Evolutionary conservation across 2,113 vertebrate species (phyloP).

Genomic region (Catharus fuscescens): DNA sequence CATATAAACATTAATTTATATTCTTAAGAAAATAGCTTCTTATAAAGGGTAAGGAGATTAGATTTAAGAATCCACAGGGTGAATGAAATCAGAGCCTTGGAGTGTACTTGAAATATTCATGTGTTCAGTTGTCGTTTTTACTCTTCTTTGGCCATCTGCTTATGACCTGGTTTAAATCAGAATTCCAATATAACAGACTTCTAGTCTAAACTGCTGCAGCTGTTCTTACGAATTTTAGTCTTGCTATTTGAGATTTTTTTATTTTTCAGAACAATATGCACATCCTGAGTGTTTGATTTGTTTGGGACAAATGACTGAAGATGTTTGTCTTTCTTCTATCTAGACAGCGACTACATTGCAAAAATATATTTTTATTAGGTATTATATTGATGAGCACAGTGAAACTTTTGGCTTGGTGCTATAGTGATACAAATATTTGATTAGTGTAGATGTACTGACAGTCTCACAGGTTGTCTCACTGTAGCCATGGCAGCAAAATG

Average conservation of each 20-base stretch:
- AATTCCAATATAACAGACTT: not conserved
- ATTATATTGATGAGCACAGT: not conserved
- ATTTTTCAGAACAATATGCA: not conserved
- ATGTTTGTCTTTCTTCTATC: not conserved
- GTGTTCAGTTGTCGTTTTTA: not conserved
- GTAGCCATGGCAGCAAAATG: not conserved
- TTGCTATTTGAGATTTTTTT: not conserved
- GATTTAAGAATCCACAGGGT: not conserved
- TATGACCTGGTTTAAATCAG: not conserved
- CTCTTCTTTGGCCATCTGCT: not conserved
- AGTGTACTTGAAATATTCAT: not conserved
- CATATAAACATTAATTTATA: not conserved
- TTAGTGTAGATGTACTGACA: not conserved
- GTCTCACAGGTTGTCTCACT: not conserved
- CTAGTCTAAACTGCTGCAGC: not conserved
- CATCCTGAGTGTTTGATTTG: not conserved
- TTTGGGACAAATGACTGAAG: not conserved
- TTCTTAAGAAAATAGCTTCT: not conserved
- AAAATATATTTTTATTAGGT: not conserved
- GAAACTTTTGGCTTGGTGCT: not conserved
- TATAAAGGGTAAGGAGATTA: not conserved
- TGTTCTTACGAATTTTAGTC: not conserved
- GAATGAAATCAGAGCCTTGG: not conserved
- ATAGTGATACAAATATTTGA: not conserved
- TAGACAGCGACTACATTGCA: not conserved